A percentile compares a stretch with the other conserved stretches of the same genome.
phyloP scores from a whole-genome alignment of 2,113 vertebrate species.

The Tangachromis dhanisi region DNA sequence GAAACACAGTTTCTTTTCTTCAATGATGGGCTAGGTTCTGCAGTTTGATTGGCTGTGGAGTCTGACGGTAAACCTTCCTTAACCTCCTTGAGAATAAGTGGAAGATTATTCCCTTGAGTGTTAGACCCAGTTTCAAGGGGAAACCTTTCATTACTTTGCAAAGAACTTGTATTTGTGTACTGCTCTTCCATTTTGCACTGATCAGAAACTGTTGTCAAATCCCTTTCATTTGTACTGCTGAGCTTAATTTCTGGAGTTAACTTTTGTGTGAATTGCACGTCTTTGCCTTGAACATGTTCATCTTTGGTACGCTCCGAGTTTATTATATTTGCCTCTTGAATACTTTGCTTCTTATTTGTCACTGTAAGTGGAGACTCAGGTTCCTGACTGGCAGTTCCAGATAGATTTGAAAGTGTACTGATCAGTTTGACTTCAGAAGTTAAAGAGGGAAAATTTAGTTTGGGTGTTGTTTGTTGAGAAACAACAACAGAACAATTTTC shows the following conservation, averaged over 20 bases:
- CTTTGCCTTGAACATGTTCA: not conserved
- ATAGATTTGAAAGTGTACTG: not conserved
- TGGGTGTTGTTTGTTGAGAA: not conserved
- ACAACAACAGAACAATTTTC: not conserved
- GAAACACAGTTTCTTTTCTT: slow-evolving; percentile 42
- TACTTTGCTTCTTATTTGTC: not conserved
- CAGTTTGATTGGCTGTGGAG: not conserved
- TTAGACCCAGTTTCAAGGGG: not conserved
- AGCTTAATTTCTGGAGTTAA: not conserved
- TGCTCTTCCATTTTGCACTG: not conserved
- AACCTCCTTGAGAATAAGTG: not conserved
- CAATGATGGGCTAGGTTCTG: slow-evolving; percentile 53
- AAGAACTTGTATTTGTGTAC: not conserved
- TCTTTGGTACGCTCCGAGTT: not conserved
- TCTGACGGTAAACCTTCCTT: not conserved
- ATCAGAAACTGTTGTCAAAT: not conserved
- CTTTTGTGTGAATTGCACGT: not conserved
- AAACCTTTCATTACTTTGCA: not conserved
- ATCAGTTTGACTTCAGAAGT: not conserved
- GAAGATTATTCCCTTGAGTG: not conserved
- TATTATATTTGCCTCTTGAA: not conserved
- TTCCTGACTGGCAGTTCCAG: not conserved
- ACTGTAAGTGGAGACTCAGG: not conserved
- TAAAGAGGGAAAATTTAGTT: not conserved
- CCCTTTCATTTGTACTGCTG: not conserved